These are phyloP conservation scores for Hoplias malabaricus DNA, from an alignment of 2,113 vertebrate species.

Conservation along the genomic window DNA sequence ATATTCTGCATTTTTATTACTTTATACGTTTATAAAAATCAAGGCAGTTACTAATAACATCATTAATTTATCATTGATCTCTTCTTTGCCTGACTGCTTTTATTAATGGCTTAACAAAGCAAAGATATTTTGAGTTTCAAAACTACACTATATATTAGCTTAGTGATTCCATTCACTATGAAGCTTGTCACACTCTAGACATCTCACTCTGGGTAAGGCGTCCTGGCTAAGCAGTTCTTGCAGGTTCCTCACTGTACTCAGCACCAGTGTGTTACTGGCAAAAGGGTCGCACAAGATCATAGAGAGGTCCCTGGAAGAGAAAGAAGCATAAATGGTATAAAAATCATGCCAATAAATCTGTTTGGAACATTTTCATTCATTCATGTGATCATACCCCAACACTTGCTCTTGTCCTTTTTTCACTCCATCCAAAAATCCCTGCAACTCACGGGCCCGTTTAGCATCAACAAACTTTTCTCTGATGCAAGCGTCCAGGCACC, in stretches of 20 bases:
- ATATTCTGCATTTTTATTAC: no score
- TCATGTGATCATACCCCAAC: constrained; percentile 79
- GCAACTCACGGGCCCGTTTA: constrained; percentile 92
- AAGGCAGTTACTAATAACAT: no score
- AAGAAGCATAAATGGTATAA: neutral
- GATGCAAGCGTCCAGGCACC: constrained; percentile 97
- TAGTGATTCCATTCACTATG: neutral
- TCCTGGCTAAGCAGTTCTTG: constrained; percentile 96
- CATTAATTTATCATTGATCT: no score
- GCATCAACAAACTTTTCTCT: constrained; percentile 95
- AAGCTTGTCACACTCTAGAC: neutral
- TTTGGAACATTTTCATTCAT: neutral
- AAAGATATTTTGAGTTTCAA: no score
- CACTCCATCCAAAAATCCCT: constrained; percentile 95
- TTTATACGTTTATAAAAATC: no score
- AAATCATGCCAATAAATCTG: neutral
- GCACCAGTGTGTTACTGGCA: constrained; percentile 91
- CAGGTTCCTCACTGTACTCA: constrained; percentile 91
- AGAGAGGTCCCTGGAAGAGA: constrained; percentile 83
- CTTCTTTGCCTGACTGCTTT: no score
- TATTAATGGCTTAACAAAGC: no score
- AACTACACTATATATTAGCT: neutral
- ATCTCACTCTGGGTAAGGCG: constrained; percentile 88
- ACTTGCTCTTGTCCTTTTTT: constrained; percentile 98
- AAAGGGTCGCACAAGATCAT: constrained; percentile 99